Base-by-base conservation (phyloP, 2,113 vertebrate species). In the Corynorhinus townsendii region DNA sequence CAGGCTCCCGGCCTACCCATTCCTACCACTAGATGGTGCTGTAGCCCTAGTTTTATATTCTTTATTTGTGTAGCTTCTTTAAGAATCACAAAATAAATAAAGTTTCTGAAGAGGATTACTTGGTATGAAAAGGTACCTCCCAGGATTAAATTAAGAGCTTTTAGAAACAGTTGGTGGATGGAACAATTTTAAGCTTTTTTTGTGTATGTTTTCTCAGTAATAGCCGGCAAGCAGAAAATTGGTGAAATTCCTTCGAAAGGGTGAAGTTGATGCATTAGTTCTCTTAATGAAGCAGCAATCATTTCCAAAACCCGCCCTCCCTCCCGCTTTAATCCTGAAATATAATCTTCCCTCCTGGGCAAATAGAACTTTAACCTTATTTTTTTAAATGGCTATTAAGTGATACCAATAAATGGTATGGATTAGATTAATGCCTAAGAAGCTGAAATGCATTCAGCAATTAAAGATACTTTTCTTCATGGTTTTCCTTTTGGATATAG, bases 101-200 rank as follows among this genome's bases (percentile, higher is more conserved):
- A 69, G 35, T 86, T 96, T 95, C 95, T 95, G 86, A 93, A 83
- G 71, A 71, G 85, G 80, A 95, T 97, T 97, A 92, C 59, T 95
- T 75, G 79, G 88, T 96, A 93, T 95, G 95, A 95, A 97, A 97
- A 95, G 73, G 73, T 86, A 95, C 90, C 90, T 95, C 88, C 92
- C 43, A 90, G 87, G 95, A 97, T 97, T 97, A 97, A 95, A 96
- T 95, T 76, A 92, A 92, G 94, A 95, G 79, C 64, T 96, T 96
- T 95, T 87, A 92, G 81, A 80, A 94, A 97, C 77, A 96, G 88
- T 94, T 93, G 96, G 77, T 91, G 90, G 72, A 94, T 96, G 94
- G 38, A 83, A 91, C 82, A 71, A 88, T 84, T 93, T 96, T 79
- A 90, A 85, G 68, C 80, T 94, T 68, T 91, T 91, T 85, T 87